Percentiles rank a stretch among this genome's conserved stretches.
Evolutionary conservation across 1,140 invertebrate genomes (phyloP).

Genomic region (Euwallacea similis): DNA sequence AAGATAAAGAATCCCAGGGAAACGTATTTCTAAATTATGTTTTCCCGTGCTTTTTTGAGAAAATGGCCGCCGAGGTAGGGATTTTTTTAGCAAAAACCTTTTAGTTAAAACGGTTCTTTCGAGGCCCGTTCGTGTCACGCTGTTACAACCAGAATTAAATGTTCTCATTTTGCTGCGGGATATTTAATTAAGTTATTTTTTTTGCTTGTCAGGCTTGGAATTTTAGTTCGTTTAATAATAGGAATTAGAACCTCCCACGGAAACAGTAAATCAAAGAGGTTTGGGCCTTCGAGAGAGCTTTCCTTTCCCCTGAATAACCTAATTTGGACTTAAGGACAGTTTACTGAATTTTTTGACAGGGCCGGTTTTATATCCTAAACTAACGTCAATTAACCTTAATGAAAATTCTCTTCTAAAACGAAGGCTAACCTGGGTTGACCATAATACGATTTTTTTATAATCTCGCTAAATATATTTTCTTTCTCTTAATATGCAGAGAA

Average conservation of each 20-base stretch:
- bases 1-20: slow-evolving; percentile 34
- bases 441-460: too few relatives aligned
- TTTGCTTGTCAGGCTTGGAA: not conserved
- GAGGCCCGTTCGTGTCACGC: not conserved
- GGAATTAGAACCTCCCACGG: too few relatives aligned
- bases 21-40: slow-evolving; percentile 38
- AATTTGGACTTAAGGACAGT: too few relatives aligned
- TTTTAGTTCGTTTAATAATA: slow-evolving; percentile 8
- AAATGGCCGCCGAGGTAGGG: not conserved
- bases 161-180: slow-evolving; percentile 25
- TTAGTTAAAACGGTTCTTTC: slow-evolving; percentile 25
- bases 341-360: too few relatives aligned
- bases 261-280: not conserved
- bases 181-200: slow-evolving; percentile 29
- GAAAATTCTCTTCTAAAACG: too few relatives aligned
- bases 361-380: too few relatives aligned
- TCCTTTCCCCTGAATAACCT: too few relatives aligned
- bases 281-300: too few relatives aligned
- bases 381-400: too few relatives aligned
- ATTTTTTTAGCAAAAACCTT: slow-evolving; percentile 25
- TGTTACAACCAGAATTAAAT: slow-evolving; percentile 24
- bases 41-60: slow-evolving; percentile 24
- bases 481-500: too few relatives aligned
- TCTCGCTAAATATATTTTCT: too few relatives aligned
- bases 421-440: too few relatives aligned